Percentiles rank a stretch among this genome's conserved stretches.
These are phyloP conservation scores for Chouioia cunea DNA, from an alignment of 2,888 invertebrate species.

Conservation along the genomic window DNA sequence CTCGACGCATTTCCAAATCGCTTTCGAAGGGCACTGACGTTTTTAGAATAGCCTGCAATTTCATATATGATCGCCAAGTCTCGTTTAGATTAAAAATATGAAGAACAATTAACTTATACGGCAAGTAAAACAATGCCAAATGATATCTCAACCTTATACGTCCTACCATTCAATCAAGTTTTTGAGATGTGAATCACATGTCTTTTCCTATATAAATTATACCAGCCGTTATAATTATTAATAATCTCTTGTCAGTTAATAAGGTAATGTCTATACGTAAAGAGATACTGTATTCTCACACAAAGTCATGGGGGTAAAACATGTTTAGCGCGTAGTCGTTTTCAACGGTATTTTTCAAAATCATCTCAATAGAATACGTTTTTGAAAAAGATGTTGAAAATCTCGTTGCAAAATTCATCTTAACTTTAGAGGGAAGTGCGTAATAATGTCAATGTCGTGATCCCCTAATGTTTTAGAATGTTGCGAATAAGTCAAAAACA, in stretches of 20 bases:
- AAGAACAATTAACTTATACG: slow-evolving; percentile 4
- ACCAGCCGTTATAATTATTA: neutral
- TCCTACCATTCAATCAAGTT: slow-evolving; percentile 22
- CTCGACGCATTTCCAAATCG: slow-evolving; percentile 25
- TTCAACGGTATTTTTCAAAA: slow-evolving; percentile 30
- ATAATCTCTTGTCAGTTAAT: slow-evolving; percentile 38
- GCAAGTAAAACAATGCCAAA: slow-evolving; percentile 23
- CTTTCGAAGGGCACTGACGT: slow-evolving; percentile 31
- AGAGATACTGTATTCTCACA: slow-evolving; percentile 20
- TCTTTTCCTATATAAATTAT: slow-evolving; percentile 37
- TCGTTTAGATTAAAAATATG: slow-evolving; percentile 10
- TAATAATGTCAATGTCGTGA: slow-evolving; percentile 40
- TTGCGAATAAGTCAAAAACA: slow-evolving; percentile 16
- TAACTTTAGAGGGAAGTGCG: slow-evolving; percentile 34
- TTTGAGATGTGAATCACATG: slow-evolving; percentile 10
- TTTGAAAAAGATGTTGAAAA: slow-evolving; percentile 12
- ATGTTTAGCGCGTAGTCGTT: slow-evolving; percentile 26
- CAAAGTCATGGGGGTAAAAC: slow-evolving; percentile 21
- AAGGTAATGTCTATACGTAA: slow-evolving; percentile 40
- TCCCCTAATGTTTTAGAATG: slow-evolving; percentile 35
- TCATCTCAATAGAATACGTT: neutral
- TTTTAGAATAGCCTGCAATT: slow-evolving; percentile 24
- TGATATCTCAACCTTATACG: slow-evolving; percentile 17
- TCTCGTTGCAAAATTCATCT: slow-evolving; percentile 13
- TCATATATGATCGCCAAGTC: slow-evolving; percentile 24